Conservation (phyloP, 2,113 vertebrate species). For the Gnathonemus longibarbis region DNA sequence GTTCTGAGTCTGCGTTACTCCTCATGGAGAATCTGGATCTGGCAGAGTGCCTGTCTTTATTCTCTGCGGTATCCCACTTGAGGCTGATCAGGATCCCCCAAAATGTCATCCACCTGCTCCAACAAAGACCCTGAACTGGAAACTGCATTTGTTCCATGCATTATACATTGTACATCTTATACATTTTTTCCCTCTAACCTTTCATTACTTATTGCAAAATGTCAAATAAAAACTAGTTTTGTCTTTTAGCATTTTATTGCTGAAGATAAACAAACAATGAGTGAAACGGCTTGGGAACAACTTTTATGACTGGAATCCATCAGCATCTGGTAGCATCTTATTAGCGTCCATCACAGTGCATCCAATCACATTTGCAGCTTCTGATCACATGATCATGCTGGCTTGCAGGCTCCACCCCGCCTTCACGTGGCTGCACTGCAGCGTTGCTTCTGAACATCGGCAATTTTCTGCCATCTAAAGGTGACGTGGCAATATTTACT, state of each 20-base stretch:
- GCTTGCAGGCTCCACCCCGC: neutral
- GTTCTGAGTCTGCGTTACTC: constrained; percentile 60
- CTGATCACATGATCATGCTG: neutral
- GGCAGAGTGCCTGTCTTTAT: constrained; percentile 38
- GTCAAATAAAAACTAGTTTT: neutral
- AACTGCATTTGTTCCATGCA: constrained; percentile 29
- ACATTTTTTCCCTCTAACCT: neutral
- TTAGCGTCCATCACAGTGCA: neutral
- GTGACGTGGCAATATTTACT: constrained; percentile 26
- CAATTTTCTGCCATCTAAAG: constrained; percentile 16
- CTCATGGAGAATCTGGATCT: constrained; percentile 58
- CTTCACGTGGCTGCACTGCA: neutral
- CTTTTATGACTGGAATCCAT: neutral
- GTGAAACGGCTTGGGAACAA: neutral
- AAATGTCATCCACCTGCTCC: constrained; percentile 47
- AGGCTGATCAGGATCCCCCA: constrained; percentile 40
- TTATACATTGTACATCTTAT: too few relatives aligned
- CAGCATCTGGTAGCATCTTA: neutral
- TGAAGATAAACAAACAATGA: neutral
- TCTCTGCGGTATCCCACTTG: constrained; percentile 40
- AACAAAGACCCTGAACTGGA: constrained; percentile 40
- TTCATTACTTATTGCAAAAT: neutral
- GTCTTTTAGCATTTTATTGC: neutral
- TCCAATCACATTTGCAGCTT: neutral
- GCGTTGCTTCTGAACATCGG: constrained; percentile 27